phyloP scores from a whole-genome alignment of 1,140 invertebrate species.

The Rhopalosiphum maidis region DNA sequence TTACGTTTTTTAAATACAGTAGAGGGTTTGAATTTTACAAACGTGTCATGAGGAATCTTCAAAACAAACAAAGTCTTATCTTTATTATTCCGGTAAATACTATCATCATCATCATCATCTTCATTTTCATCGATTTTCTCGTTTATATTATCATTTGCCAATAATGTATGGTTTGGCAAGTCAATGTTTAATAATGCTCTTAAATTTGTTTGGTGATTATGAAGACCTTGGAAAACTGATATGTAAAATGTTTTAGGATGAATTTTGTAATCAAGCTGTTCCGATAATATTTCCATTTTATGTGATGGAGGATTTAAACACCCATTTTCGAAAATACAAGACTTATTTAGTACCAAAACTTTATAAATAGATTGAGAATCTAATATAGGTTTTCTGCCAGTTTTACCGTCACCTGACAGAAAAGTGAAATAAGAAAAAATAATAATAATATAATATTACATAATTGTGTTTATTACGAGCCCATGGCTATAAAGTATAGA shows the following conservation, averaged over 20 bases:
- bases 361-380: background rate
- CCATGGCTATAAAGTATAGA: no score
- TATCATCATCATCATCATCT: background rate
- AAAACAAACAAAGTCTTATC: background rate
- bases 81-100: background rate
- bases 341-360: background rate
- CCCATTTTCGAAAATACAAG: background rate
- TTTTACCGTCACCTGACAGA: background rate
- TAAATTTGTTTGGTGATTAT: constrained; percentile 36
- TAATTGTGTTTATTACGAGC: no score
- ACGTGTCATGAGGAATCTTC: background rate
- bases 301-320: background rate
- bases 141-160: background rate
- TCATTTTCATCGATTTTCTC: background rate
- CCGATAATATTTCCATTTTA: background rate
- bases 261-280: background rate
- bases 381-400: constrained; percentile 5
- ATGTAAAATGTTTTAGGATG: background rate
- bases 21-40: background rate
- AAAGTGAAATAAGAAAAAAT: background rate
- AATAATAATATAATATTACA: no score
- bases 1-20: background rate
- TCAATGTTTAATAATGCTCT: background rate
- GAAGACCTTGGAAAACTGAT: background rate
- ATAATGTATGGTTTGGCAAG: background rate